Conservation (phyloP, 2,888 invertebrate species). For the Eilema caniola region DNA sequence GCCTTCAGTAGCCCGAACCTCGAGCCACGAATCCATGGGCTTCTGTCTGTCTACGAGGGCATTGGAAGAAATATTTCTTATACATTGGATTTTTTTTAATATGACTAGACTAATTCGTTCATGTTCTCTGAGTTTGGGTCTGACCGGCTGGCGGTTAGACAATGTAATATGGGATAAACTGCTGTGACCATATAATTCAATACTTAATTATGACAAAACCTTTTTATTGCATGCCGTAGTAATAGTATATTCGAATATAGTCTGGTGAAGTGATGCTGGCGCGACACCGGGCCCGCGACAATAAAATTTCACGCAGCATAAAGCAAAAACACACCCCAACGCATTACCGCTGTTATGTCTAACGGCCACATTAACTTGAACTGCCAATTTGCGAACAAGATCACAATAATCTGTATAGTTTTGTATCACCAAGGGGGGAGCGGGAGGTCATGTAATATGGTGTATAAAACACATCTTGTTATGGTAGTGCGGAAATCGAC, state of each 20-base stretch:
- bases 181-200: background rate
- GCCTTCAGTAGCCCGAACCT: background rate
- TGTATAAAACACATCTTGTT: constrained; percentile 78
- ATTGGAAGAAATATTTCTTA: background rate
- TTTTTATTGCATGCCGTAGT: constrained; percentile 8
- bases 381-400: constrained; percentile 47
- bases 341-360: constrained; percentile 76
- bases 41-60: too few relatives aligned
- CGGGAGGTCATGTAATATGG: constrained; percentile 60
- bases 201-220: constrained; percentile 1
- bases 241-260: constrained; percentile 22
- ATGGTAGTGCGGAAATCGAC: constrained; percentile 77
- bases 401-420: constrained; percentile 26
- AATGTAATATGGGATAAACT: background rate
- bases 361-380: constrained; percentile 67
- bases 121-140: too few relatives aligned
- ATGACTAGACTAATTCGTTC: too few relatives aligned
- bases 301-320: constrained; percentile 87
- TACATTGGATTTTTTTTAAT: too few relatives aligned
- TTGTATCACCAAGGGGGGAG: constrained; percentile 23
- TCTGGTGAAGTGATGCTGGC: constrained; percentile 43
- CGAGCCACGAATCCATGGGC: too few relatives aligned
- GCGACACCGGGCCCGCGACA: constrained; percentile 68
- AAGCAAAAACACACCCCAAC: constrained; percentile 86
- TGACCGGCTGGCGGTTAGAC: too few relatives aligned